phyloP scores from a whole-genome alignment of 2,888 invertebrate species.

The Hoplodrina blanda region DNA sequence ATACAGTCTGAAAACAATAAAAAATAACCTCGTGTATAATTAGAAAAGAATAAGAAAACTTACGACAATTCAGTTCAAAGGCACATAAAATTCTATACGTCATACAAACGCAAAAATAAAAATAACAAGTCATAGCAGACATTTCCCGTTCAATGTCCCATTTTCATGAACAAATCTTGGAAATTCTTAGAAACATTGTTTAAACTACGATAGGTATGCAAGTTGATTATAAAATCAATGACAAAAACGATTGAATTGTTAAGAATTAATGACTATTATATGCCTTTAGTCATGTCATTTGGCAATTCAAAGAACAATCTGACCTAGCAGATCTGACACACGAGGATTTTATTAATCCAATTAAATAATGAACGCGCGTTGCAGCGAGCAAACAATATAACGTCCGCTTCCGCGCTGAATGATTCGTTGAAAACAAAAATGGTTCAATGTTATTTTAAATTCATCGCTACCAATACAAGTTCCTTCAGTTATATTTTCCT shows the following conservation, averaged over 20 bases:
- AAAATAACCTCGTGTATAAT: neutral
- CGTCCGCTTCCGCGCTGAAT: slow-evolving; percentile 34
- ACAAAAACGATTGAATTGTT: slow-evolving; percentile 36
- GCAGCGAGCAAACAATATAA: slow-evolving; percentile 29
- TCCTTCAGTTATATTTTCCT: neutral
- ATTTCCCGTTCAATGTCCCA: neutral
- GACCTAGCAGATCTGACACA: slow-evolving; percentile 49
- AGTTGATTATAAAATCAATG: slow-evolving; percentile 38
- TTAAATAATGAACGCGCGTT: slow-evolving; percentile 45
- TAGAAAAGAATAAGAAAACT: neutral
- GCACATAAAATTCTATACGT: neutral
- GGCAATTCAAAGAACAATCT: slow-evolving; percentile 48
- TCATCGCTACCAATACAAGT: neutral
- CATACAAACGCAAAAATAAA: slow-evolving; percentile 11
- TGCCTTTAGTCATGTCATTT: slow-evolving; percentile 52
- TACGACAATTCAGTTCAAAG: neutral
- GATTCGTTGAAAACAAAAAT: slow-evolving; percentile 23
- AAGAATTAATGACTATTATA: slow-evolving; percentile 18
- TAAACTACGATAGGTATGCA: slow-evolving; percentile 16
- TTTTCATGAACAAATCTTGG: slow-evolving; percentile 11
- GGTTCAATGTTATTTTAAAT: neutral
- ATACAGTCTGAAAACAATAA: neutral
- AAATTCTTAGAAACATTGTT: neutral
- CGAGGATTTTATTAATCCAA: slow-evolving; percentile 43
- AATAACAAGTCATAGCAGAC: neutral